Evolutionary conservation across 2,113 vertebrate genomes (phyloP), one percentile per base, ranked within the genome.

Genomic region (Dolichotis patagonum): DNA sequence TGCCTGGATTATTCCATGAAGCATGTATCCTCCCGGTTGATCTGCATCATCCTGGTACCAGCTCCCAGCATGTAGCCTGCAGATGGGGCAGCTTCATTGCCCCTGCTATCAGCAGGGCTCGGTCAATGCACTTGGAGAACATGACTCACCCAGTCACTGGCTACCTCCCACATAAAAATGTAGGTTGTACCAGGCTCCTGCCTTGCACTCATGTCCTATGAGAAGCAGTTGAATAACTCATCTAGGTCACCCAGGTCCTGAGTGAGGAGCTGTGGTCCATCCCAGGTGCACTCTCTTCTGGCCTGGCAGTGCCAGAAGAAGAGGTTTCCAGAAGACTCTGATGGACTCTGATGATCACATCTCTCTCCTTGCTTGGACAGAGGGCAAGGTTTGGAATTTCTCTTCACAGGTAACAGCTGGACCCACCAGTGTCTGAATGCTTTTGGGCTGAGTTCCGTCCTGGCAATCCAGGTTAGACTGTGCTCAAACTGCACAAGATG

Each of bases 401-500:
- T 49, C 30, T 67, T 67, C n/a, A 3, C 8, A 8, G 28, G 9
- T 26, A 26, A 16, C 83, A 43, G 12, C 71, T 41, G 83, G 19
- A 20, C 28, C 8, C 4, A 28, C 2, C 41, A 19, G 19, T 17
- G 2, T 26, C 83, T 35, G 38, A 58, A 75, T 0, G 9, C 2
- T 17, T 19, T 7, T 20, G 4, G 19, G 17, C 17, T 28, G 62
- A 43, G 65, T 11, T 58, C 19, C 54, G 19, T 54, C n/a, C 26
- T 28, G 26, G 7, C 46, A 26, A 28, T 8, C 2, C 52, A 12
- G 5, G 22, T n/a, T 22, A 54, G 28, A 22, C 7, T 22, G 9
- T 0, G 26, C 4, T 16, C 1, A 8, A 5, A 3, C 5, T 9
- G 11, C 4, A 35, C 38, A 22, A 71, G 28, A 1, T 17, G 20